A percentile compares a stretch with the other conserved stretches of the same genome.
Evolutionary conservation across 2,113 vertebrate species (phyloP).

Genomic region (Crypturellus undulatus): DNA sequence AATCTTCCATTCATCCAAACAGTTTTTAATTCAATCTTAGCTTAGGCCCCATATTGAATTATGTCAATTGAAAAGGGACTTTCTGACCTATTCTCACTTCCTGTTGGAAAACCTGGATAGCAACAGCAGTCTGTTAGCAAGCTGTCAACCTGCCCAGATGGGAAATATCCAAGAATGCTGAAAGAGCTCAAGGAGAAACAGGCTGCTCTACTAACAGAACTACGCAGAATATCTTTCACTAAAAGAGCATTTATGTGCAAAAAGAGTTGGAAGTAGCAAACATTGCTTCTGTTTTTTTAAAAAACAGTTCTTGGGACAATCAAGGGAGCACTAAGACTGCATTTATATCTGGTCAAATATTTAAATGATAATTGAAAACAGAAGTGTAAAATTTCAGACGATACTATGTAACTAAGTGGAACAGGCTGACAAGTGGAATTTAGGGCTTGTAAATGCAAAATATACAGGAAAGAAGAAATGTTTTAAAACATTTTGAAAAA

Average conservation of each 20-base stretch:
- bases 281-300: neutral
- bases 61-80: constrained; percentile 59
- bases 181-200: constrained; percentile 67
- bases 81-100: constrained; percentile 66
- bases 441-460: neutral
- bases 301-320: neutral
- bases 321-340: neutral
- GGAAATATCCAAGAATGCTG: constrained; percentile 65
- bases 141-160: constrained; percentile 70
- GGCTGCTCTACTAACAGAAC: constrained; percentile 47
- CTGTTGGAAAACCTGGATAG: constrained; percentile 43
- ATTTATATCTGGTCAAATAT: neutral
- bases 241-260: constrained; percentile 38
- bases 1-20: constrained; percentile 23
- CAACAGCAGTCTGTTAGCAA: constrained; percentile 56
- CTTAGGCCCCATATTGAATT: constrained; percentile 49
- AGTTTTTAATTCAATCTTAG: constrained; percentile 28
- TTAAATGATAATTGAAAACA: neutral
- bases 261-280: constrained; percentile 32
- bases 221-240: constrained; percentile 44
- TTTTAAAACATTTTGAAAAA: neutral
- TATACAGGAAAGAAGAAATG: neutral
- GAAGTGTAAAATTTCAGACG: neutral
- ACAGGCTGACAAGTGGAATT: neutral
- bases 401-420: neutral